These are phyloP conservation scores for Pentalonia nigronervosa DNA, from an alignment of 1,140 invertebrate genomes.

Conservation along the genomic window DNA sequence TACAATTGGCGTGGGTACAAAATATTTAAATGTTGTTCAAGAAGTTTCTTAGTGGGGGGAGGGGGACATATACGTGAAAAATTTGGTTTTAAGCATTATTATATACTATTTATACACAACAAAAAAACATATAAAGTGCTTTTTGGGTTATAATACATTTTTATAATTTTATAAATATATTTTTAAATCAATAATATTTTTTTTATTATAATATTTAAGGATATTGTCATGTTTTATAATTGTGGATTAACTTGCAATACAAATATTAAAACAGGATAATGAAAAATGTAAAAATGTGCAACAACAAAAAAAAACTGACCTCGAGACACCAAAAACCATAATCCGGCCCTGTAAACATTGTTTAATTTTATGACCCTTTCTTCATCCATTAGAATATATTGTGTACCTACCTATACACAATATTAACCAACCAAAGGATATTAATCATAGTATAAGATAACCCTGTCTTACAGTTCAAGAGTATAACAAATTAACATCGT, in stretches of 20 bases:
- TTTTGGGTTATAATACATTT: neutral
- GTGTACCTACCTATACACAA: neutral
- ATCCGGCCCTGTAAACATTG: neutral
- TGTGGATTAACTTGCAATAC: neutral
- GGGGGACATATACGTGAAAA: no score
- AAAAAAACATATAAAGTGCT: neutral
- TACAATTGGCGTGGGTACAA: neutral
- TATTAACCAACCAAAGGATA: neutral
- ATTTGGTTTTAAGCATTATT: no score
- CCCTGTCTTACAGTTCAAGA: neutral
- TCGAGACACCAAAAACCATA: neutral
- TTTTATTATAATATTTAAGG: neutral
- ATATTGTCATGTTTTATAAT: neutral
- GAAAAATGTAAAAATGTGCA: neutral
- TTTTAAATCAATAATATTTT: neutral
- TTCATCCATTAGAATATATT: neutral
- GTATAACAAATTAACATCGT: neutral
- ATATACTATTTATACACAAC: neutral
- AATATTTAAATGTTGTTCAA: neutral
- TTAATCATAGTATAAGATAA: constrained; percentile 14
- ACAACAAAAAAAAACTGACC: neutral
- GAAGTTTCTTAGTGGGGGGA: neutral
- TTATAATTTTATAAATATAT: neutral
- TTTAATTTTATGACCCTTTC: neutral
- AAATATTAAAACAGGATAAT: neutral